These are phyloP conservation scores for Natrix natrix DNA, from an alignment of 2,797 vertebrate genomes.

Conservation along the genomic window DNA sequence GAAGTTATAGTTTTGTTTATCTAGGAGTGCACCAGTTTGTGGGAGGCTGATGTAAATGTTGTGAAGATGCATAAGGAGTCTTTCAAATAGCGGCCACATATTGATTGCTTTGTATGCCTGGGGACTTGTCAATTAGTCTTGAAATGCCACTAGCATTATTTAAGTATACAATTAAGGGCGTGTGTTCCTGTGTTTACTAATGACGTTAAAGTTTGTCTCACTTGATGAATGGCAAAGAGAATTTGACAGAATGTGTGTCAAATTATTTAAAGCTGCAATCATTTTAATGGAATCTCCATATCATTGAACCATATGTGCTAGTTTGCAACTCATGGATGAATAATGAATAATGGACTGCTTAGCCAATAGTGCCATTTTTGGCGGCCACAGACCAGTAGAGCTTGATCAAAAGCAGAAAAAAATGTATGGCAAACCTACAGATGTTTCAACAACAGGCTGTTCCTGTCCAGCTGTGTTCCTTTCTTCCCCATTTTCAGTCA, in stretches of 20 bases:
- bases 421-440: conserved; percentile 8
- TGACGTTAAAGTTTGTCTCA: not conserved
- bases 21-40: not conserved
- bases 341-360: not conserved
- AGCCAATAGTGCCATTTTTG: not conserved
- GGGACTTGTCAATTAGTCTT: not conserved
- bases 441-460: conserved; percentile 20
- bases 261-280: conserved; percentile 19
- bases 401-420: conserved; percentile 24
- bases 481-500: conserved; percentile 17
- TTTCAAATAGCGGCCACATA: not conserved
- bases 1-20: not conserved
- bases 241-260: not conserved
- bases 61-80: not conserved
- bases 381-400: conserved; percentile 19
- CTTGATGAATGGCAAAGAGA: conserved; percentile 24
- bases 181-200: not conserved
- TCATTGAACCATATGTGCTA: not conserved
- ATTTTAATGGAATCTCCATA: conserved; percentile 19
- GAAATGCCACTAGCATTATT: not conserved
- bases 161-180: not conserved
- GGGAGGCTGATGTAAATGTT: not conserved
- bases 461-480: conserved; percentile 25
- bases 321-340: conserved; percentile 9
- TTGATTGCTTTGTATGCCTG: not conserved